phyloP scores from a whole-genome alignment of 2,797 vertebrate genomes.

The Lerista edwardsae region DNA sequence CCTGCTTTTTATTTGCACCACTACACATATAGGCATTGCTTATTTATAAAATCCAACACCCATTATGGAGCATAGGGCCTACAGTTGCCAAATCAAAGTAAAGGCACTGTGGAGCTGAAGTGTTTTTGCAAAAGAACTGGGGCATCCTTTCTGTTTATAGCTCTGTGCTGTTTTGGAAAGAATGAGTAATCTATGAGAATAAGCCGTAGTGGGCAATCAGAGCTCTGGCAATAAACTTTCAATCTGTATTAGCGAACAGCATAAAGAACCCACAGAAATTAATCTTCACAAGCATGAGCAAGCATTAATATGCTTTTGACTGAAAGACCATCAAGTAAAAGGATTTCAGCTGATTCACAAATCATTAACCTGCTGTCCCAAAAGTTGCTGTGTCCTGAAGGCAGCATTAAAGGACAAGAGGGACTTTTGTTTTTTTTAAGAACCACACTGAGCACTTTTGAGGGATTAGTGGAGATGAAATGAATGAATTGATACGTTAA shows the following conservation, averaged over 20 bases:
- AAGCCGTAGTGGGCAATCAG: background rate
- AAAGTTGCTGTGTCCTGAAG: background rate
- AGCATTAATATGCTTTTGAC: background rate
- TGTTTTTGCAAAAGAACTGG: background rate
- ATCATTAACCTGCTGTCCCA: background rate
- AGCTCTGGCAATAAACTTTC: background rate
- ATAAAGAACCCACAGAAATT: background rate
- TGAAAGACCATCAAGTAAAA: background rate
- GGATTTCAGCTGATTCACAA: background rate
- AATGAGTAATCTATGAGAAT: background rate
- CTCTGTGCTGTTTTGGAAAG: background rate
- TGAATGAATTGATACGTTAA: background rate
- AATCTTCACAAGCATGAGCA: background rate
- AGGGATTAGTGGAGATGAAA: background rate
- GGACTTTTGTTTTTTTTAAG: background rate
- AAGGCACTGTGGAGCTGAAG: background rate
- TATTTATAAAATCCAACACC: background rate
- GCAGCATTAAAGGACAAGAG: background rate
- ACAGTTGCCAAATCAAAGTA: background rate
- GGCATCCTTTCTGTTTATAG: background rate
- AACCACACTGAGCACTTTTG: background rate
- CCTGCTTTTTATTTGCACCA: background rate
- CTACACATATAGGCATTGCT: background rate
- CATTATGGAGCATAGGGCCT: accelerated
- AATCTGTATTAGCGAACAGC: background rate